A percentile compares a stretch with the other conserved stretches of the same genome.
Conservation (phyloP, 2,113 vertebrate genomes). For the Neogobius melanostomus region DNA sequence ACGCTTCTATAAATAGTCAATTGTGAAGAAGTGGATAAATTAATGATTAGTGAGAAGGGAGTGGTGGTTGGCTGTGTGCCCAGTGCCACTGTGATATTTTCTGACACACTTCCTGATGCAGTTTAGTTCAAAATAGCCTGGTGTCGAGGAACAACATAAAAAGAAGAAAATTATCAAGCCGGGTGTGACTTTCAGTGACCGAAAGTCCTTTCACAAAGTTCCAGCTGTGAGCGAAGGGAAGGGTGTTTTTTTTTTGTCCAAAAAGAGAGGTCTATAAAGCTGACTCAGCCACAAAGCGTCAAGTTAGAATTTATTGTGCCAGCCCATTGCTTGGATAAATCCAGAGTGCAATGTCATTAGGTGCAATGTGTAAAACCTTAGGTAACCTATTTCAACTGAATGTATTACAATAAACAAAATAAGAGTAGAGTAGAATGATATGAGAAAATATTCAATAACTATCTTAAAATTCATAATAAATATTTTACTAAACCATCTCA, state of each 20-base stretch:
- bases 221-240: conserved; percentile 18
- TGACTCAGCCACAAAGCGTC: too few species aligned
- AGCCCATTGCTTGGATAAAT: too few species aligned
- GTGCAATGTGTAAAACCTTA: too few species aligned
- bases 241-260: not conserved
- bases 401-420: too few species aligned
- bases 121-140: not conserved
- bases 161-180: not conserved
- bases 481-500: too few species aligned
- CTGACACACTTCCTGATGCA: not conserved
- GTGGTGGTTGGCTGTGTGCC: conserved; percentile 26
- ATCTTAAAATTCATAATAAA: too few species aligned
- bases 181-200: conserved; percentile 21
- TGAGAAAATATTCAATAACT: too few species aligned
- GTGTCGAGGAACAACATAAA: not conserved
- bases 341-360: too few species aligned
- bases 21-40: conserved; percentile 65
- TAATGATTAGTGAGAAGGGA: conserved; percentile 63
- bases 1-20: conserved; percentile 71
- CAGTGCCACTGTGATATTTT: conserved; percentile 13
- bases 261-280: conserved; percentile 3
- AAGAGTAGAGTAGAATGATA: too few species aligned
- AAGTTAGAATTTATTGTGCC: too few species aligned
- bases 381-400: too few species aligned
- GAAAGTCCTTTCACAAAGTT: conserved; percentile 23